A percentile compares a stretch with the other conserved stretches of the same genome.
These are phyloP conservation scores for Tetropium fuscum DNA, from an alignment of 2,888 invertebrate species.

Conservation along the genomic window DNA sequence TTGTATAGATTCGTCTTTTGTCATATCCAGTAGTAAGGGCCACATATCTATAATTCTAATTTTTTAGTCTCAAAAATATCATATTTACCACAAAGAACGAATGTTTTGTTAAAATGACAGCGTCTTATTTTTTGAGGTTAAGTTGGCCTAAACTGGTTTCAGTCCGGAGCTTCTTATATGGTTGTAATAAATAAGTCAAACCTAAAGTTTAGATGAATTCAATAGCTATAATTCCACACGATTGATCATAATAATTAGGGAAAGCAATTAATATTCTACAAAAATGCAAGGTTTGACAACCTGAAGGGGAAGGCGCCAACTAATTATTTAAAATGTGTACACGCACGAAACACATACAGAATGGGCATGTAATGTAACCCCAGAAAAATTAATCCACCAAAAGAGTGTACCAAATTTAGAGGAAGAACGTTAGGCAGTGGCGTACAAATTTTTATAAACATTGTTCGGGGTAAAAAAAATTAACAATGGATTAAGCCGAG, in stretches of 20 bases:
- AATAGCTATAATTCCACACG: constrained; percentile 25
- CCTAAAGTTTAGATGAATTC: constrained; percentile 3
- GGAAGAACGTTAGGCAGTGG: no score
- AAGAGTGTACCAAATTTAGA: no score
- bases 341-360: constrained; percentile 9
- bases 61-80: constrained; percentile 37
- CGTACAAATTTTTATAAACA: no score
- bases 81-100: constrained; percentile 38
- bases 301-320: constrained; percentile 48
- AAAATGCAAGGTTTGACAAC: constrained; percentile 44
- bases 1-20: constrained; percentile 89
- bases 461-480: no score
- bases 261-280: constrained; percentile 32
- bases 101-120: constrained; percentile 46
- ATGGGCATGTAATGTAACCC: constrained; percentile 6
- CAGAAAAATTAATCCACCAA: constrained; percentile 2
- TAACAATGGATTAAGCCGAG: no score
- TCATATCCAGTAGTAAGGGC: constrained; percentile 85
- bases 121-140: constrained; percentile 56
- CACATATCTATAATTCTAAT: constrained; percentile 65
- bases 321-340: constrained; percentile 46
- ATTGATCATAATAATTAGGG: constrained; percentile 20
- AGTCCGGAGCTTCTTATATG: background rate
- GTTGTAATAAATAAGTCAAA: constrained; percentile 12
- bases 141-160: constrained; percentile 17